phyloP scores from a whole-genome alignment of 2,797 vertebrate species.

The Aplochiton taeniatus region DNA sequence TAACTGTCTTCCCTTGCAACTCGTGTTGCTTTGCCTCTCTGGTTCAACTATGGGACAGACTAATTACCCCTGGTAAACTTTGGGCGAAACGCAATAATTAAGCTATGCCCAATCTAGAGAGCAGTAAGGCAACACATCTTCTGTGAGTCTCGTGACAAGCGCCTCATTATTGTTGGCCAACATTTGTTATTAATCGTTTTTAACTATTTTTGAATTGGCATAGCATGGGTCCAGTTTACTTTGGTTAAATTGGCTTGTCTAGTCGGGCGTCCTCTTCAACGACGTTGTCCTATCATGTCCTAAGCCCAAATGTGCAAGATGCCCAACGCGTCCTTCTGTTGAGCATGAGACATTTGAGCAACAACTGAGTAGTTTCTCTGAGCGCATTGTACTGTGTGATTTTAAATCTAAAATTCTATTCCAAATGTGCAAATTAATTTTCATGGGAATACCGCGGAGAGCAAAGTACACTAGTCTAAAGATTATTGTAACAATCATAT shows the following conservation, averaged over 20 bases:
- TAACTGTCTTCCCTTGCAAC: neutral
- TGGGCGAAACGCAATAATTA: conserved; percentile 63
- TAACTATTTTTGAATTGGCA: conserved; percentile 5
- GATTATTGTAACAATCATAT: conserved; percentile 1
- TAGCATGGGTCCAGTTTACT: too few relatives aligned
- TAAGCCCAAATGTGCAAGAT: conserved; percentile 51
- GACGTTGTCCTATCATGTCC: conserved; percentile 17
- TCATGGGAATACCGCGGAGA: conserved; percentile 26
- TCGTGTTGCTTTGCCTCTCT: conserved; percentile 49
- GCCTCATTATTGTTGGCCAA: conserved; percentile 49
- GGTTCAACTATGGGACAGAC: conserved; percentile 44
- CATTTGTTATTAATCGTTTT: conserved; percentile 39
- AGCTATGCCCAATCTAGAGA: conserved; percentile 40
- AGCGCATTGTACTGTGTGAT: conserved; percentile 27
- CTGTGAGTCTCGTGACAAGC: conserved; percentile 53
- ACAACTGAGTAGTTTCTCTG: conserved; percentile 57
- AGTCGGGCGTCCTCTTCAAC: conserved; percentile 10
- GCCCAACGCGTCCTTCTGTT: conserved; percentile 47
- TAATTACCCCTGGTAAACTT: conserved; percentile 60
- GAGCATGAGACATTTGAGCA: conserved; percentile 43
- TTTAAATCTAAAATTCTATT: conserved; percentile 19
- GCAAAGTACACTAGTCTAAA: conserved; percentile 10
- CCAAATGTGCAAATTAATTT: conserved; percentile 37
- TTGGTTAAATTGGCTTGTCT: neutral
- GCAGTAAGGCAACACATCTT: conserved; percentile 40